These are phyloP conservation scores for Clanis bilineata DNA, from an alignment of 2,888 invertebrate genomes.

Conservation along the genomic window DNA sequence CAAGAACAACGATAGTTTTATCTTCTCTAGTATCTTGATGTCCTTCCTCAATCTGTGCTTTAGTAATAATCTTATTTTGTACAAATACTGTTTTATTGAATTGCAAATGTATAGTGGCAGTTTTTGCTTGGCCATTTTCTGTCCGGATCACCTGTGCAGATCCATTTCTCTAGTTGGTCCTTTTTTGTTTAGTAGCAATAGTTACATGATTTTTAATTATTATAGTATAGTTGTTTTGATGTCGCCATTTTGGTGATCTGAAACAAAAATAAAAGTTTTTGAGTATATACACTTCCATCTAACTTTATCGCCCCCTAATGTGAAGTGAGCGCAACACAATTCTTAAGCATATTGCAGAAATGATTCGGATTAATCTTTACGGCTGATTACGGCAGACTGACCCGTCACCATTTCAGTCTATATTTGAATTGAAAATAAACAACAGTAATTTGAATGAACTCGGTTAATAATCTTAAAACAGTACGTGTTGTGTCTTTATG, in stretches of 20 bases:
- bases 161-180: conserved; percentile 64
- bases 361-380: too few species aligned
- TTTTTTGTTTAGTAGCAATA: conserved; percentile 29
- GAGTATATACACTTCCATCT: too few species aligned
- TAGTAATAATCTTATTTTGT: conserved; percentile 30
- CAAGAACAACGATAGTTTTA: conserved; percentile 59
- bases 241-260: not conserved
- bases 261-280: not conserved
- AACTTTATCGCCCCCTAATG: too few species aligned
- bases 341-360: too few species aligned
- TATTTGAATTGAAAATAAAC: too few species aligned
- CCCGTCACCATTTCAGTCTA: too few species aligned
- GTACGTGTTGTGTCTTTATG: too few species aligned
- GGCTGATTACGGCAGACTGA: too few species aligned
- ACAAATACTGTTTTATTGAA: conserved; percentile 72
- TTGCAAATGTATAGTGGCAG: conserved; percentile 76
- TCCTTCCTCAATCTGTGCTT: conserved; percentile 16
- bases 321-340: too few species aligned
- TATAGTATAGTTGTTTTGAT: not conserved
- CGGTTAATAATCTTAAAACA: too few species aligned
- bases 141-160: conserved; percentile 73
- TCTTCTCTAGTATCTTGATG: conserved; percentile 38
- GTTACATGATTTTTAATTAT: conserved; percentile 7
- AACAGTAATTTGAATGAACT: too few species aligned
- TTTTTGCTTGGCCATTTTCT: conserved; percentile 74